Evolutionary conservation across 64 coral and sea anemone species (phyloP).

Genomic region (Porites australiensis): DNA sequence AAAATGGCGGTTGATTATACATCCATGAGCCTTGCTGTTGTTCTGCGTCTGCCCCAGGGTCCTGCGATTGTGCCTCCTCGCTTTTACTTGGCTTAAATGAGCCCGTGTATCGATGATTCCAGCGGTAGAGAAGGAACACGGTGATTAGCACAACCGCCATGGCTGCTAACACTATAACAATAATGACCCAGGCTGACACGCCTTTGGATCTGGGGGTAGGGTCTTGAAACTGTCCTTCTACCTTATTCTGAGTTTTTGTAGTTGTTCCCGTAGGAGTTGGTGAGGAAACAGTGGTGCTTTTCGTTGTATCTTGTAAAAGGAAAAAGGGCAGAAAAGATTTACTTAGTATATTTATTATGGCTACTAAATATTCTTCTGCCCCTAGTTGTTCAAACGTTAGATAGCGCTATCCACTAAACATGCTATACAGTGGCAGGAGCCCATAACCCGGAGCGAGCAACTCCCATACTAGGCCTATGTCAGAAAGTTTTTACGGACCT

Average conservation of each 20-base stretch:
- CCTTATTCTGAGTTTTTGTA: neutral
- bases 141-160: slow-evolving; percentile 70
- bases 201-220: slow-evolving; percentile 20
- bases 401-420: too few species aligned
- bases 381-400: too few species aligned
- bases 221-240: too few species aligned
- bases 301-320: neutral
- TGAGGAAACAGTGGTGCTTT: neutral
- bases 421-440: too few species aligned
- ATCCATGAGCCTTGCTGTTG: slow-evolving; percentile 49
- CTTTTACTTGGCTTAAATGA: slow-evolving; percentile 88
- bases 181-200: slow-evolving; percentile 78
- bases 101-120: slow-evolving; percentile 91
- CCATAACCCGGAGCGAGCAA: too few species aligned
- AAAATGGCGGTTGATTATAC: slow-evolving; percentile 94
- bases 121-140: slow-evolving; percentile 89
- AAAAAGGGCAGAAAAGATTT: neutral
- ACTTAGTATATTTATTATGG: neutral
- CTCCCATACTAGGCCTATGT: too few species aligned
- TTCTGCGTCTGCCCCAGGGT: slow-evolving; percentile 30
- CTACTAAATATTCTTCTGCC: neutral
- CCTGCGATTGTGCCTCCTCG: slow-evolving; percentile 14
- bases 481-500: too few species aligned
- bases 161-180: slow-evolving; percentile 77
- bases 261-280: neutral